These are phyloP conservation scores for Gobio gobio DNA, from an alignment of 2,113 vertebrate genomes.

Conservation along the genomic window DNA sequence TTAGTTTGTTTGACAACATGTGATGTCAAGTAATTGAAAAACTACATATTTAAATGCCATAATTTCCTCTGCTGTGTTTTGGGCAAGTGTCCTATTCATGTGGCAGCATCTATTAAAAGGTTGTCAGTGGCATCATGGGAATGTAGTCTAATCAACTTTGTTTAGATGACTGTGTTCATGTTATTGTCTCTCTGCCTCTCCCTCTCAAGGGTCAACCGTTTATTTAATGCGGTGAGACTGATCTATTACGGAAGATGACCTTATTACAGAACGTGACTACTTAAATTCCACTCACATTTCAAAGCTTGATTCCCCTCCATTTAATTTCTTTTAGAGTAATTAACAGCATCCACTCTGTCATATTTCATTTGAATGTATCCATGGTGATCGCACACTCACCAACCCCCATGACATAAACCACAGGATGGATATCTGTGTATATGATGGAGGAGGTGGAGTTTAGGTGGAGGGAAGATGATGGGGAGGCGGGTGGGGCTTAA, in stretches of 20 bases:
- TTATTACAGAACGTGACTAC: slow-evolving; percentile 57
- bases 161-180: slow-evolving; percentile 12
- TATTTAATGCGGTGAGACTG: slow-evolving; percentile 41
- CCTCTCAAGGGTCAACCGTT: slow-evolving; percentile 45
- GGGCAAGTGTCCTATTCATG: not conserved
- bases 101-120: not conserved
- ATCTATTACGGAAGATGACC: slow-evolving; percentile 55
- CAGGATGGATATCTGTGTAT: slow-evolving; percentile 50
- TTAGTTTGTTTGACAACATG: not conserved
- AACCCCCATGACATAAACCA: slow-evolving; percentile 48
- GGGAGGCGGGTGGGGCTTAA: not conserved
- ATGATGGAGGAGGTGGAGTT: slow-evolving; percentile 29
- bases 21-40: not conserved
- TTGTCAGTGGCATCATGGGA: slow-evolving; percentile 7
- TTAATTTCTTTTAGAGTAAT: slow-evolving; percentile 57
- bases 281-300: slow-evolving; percentile 63
- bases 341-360: slow-evolving; percentile 55
- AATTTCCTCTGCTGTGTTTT: not conserved
- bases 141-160: slow-evolving; percentile 31
- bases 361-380: slow-evolving; percentile 55
- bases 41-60: not conserved
- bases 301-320: slow-evolving; percentile 59
- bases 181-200: not conserved
- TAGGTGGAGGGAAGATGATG: slow-evolving; percentile 37
- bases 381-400: slow-evolving; percentile 55